Evolutionary conservation across 2,888 invertebrate genomes (phyloP), one percentile per base, ranked within the genome.

Genomic region (Saturnia pavonia): DNA sequence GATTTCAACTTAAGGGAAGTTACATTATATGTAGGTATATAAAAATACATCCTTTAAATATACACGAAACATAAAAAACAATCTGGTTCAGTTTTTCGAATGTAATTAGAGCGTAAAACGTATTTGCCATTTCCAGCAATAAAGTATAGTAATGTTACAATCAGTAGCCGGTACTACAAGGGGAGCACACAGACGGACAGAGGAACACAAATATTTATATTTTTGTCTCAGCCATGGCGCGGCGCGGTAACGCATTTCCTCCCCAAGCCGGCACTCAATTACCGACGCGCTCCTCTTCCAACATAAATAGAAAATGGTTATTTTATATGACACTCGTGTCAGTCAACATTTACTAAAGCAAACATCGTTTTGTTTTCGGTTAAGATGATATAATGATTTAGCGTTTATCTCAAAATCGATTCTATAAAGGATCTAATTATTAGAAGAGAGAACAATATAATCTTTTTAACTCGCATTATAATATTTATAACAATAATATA

Each of bases 121-220:
- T 22, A 54, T 22, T 54, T 14, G 14, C 14, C 57, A 4, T 27
- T 60, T 60, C 57, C 14, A 60, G 57, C 14, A 27, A 6, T 27
- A 60, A 14, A 27, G n/a, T 54, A 54, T 22, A 54, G 57, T 60
- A 60, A 60, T 14, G 65, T 69, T 65, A 40, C 40, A 40, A 42
- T 63, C 42, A 7, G 43, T 42, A 16, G 25, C 40, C 42, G 34
- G 63, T 22, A 54, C 40, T 65, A 40, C 42, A 60, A 34, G 68
- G 34, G 42, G 63, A 27, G 57, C 12, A 27, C 34, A 60, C 60
- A 70, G 76, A 74, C 75, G 74, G 73, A 74, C 75, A 73, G 66
- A 75, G 73, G 73, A 75, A 72, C 75, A 80, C 76, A 77, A 81
- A 83, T 81, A 82, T 84, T 80, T 79, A 80, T 85, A 83, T 84